Percentiles rank a stretch among this genome's conserved stretches.
phyloP scores from a whole-genome alignment of 2,888 invertebrate genomes.

The Meganola albula region DNA sequence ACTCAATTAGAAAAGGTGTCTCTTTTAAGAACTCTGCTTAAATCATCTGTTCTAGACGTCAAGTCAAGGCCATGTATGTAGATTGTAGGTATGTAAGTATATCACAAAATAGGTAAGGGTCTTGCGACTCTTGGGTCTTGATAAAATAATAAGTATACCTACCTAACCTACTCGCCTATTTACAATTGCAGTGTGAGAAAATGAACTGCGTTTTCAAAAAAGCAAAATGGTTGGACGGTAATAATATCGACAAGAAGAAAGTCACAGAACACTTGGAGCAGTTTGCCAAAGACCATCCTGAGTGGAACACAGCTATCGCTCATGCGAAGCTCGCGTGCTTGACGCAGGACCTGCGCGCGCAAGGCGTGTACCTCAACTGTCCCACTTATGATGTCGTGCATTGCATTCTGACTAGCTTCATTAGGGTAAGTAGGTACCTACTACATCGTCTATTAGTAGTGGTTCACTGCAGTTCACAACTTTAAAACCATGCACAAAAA shows the following conservation, averaged over 20 bases:
- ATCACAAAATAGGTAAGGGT: too few species aligned
- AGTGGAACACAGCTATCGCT: constrained; percentile 43
- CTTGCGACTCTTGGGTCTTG: too few species aligned
- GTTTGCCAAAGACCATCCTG: constrained; percentile 38
- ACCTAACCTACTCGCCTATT: too few species aligned
- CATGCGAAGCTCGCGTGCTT: constrained; percentile 40
- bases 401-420: constrained; percentile 41
- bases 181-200: constrained; percentile 52
- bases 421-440: constrained; percentile 41
- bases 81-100: too few species aligned
- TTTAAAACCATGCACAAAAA: too few species aligned
- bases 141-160: too few species aligned
- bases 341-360: constrained; percentile 34
- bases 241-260: constrained; percentile 39
- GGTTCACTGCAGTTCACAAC: too few species aligned
- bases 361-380: constrained; percentile 45
- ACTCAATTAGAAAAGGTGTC: too few species aligned
- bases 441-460: too few species aligned
- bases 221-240: constrained; percentile 40
- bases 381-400: constrained; percentile 50
- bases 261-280: constrained; percentile 37
- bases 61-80: too few species aligned
- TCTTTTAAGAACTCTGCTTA: too few species aligned
- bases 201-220: constrained; percentile 47
- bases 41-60: too few species aligned